Percentiles rank a stretch among this genome's conserved stretches.
Evolutionary conservation across 1,140 invertebrate genomes (phyloP).

Genomic region (Eurosta solidaginis): DNA sequence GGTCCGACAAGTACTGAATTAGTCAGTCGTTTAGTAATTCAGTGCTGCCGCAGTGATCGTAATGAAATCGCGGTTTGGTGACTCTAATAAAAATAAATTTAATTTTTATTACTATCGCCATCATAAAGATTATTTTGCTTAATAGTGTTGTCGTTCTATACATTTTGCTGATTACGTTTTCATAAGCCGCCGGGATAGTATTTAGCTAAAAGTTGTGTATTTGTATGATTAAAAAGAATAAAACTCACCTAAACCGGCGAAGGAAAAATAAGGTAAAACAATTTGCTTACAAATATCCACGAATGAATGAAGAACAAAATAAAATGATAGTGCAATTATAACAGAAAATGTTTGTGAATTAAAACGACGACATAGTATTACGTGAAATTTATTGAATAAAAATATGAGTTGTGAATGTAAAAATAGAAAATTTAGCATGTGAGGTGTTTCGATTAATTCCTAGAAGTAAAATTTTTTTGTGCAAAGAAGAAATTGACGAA

Average conservation of each 20-base stretch:
- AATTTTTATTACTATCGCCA: conserved; percentile 21
- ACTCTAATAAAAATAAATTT: conserved; percentile 1
- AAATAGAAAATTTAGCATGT: too few relatives aligned
- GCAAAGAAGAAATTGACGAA: too few relatives aligned
- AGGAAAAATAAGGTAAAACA: conserved; percentile 12
- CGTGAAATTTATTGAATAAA: too few relatives aligned
- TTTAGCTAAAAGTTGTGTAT: neutral
- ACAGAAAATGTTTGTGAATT: too few relatives aligned
- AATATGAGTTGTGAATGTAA: too few relatives aligned
- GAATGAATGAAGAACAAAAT: too few relatives aligned
- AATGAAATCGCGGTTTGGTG: conserved; percentile 18
- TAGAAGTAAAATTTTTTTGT: too few relatives aligned
- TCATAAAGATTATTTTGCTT: conserved; percentile 14
- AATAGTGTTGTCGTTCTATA: neutral
- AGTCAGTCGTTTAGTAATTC: conserved; percentile 10
- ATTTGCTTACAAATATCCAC: too few relatives aligned
- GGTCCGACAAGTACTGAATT: neutral
- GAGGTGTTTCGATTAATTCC: too few relatives aligned
- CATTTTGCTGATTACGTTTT: neutral
- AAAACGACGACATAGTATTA: too few relatives aligned
- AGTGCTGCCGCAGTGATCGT: conserved; percentile 12
- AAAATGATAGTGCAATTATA: too few relatives aligned
- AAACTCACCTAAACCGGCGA: neutral
- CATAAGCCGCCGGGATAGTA: neutral
- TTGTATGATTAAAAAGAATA: neutral